Evolutionary conservation across 2,797 vertebrate species (phyloP).

Genomic region (Myripristis jacobus): DNA sequence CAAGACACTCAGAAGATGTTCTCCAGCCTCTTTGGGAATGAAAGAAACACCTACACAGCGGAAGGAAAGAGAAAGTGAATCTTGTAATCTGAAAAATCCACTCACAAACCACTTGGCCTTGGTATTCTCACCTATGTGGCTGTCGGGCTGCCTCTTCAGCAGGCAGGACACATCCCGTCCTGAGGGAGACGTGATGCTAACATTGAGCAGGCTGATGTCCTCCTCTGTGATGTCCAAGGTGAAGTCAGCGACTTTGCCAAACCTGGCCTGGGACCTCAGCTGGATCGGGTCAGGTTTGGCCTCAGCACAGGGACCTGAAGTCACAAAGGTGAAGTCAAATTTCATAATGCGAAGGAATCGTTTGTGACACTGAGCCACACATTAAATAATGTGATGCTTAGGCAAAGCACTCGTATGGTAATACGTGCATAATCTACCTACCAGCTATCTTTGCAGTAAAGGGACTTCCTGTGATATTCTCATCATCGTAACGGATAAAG

Average conservation of each 20-base stretch:
- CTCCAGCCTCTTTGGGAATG: constrained; percentile 82
- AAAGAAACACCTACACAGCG: constrained; percentile 17
- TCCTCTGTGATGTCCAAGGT: constrained; percentile 83
- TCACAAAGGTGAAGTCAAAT: not conserved
- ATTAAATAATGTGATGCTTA: too few species aligned
- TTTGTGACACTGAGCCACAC: not conserved
- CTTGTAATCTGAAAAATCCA: not conserved
- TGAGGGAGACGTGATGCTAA: constrained; percentile 79
- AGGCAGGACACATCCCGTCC: constrained; percentile 83
- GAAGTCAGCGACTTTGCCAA: constrained; percentile 83
- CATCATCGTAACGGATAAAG: constrained; percentile 83
- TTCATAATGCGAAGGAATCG: not conserved
- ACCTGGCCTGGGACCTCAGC: constrained; percentile 83
- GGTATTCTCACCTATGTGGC: constrained; percentile 80
- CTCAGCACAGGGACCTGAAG: not conserved
- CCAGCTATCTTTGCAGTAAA: constrained; percentile 83
- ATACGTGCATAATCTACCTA: constrained; percentile 25
- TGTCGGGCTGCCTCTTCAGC: constrained; percentile 82
- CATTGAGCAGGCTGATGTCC: constrained; percentile 80
- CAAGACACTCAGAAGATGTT: constrained; percentile 83
- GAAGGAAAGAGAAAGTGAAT: not conserved
- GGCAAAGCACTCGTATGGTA: not conserved
- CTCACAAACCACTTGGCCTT: not conserved
- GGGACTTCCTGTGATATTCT: constrained; percentile 83
- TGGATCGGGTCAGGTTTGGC: not conserved